A percentile compares a stretch with the other conserved stretches of the same genome.
Evolutionary conservation across 2,888 invertebrate species (phyloP).

Genomic region (Drosophila emarginata): DNA sequence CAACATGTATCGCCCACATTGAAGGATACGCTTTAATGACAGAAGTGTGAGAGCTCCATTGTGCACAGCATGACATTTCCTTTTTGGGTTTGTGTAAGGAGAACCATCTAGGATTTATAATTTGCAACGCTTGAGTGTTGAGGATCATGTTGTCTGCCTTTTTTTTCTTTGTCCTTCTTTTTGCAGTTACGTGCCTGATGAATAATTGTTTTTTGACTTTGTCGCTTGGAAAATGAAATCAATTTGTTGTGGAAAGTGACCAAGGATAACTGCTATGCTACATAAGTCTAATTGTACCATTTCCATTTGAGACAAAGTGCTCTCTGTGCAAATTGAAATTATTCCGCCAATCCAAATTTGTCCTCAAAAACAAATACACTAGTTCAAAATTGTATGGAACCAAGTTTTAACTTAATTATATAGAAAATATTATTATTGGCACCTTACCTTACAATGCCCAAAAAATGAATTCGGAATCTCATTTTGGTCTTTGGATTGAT

Average conservation of each 20-base stretch:
- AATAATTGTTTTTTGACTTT: constrained; percentile 48
- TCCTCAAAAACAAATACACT: constrained; percentile 46
- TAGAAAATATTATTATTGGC: no score
- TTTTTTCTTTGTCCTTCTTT: constrained; percentile 28
- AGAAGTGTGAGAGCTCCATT: constrained; percentile 41
- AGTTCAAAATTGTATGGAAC: neutral
- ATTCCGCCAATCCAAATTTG: constrained; percentile 67
- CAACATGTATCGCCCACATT: constrained; percentile 31
- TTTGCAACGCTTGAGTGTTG: constrained; percentile 69
- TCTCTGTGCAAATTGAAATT: constrained; percentile 75
- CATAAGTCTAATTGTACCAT: constrained; percentile 37
- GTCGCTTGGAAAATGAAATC: constrained; percentile 64
- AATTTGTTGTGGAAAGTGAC: constrained; percentile 69
- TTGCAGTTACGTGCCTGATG: constrained; percentile 33
- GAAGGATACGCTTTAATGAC: constrained; percentile 25
- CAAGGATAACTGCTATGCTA: constrained; percentile 51
- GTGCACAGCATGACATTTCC: constrained; percentile 37
- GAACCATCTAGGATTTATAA: constrained; percentile 53
- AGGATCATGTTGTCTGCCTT: constrained; percentile 55
- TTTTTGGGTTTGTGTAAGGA: constrained; percentile 25
- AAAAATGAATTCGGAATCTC: no score
- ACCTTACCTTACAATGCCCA: no score
- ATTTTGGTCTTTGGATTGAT: no score
- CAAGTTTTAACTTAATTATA: neutral
- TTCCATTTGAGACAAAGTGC: constrained; percentile 31